phyloP scores from a whole-genome alignment of 1,140 invertebrate species.

The Pseudomyrmex flavicornis region DNA sequence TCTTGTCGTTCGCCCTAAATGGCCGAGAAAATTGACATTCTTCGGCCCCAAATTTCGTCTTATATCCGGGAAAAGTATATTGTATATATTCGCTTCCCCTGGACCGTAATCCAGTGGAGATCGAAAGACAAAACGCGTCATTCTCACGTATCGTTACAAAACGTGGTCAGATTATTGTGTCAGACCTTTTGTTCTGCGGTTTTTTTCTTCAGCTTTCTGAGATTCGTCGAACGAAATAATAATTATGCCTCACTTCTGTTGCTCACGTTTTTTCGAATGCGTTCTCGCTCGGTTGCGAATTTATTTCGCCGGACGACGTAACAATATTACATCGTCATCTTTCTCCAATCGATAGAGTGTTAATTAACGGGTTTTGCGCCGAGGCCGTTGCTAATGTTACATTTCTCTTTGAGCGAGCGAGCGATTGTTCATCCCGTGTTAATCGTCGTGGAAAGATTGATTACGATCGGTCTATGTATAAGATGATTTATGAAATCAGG shows the following conservation, averaged over 20 bases:
- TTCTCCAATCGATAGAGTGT: constrained; percentile 50
- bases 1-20: too few species aligned
- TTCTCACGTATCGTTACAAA: constrained; percentile 72
- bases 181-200: constrained; percentile 33
- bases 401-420: neutral
- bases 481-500: constrained; percentile 11
- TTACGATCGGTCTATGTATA: constrained; percentile 18
- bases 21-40: too few species aligned
- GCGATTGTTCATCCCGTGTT: constrained; percentile 33
- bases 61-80: too few species aligned
- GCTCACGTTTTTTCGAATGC: constrained; percentile 64
- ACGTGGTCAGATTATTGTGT: constrained; percentile 26
- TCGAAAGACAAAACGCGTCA: constrained; percentile 69
- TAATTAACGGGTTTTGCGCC: constrained; percentile 61
- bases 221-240: constrained; percentile 76
- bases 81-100: neutral
- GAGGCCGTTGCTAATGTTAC: constrained; percentile 26
- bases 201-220: constrained; percentile 39
- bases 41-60: too few species aligned
- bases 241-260: constrained; percentile 72
- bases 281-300: constrained; percentile 42
- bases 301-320: constrained; percentile 42
- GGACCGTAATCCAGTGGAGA: constrained; percentile 34
- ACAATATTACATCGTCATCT: constrained; percentile 27
- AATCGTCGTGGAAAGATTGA: constrained; percentile 18